phyloP scores from a whole-genome alignment of 1,140 invertebrate genomes.

The Carposina sasakii region DNA sequence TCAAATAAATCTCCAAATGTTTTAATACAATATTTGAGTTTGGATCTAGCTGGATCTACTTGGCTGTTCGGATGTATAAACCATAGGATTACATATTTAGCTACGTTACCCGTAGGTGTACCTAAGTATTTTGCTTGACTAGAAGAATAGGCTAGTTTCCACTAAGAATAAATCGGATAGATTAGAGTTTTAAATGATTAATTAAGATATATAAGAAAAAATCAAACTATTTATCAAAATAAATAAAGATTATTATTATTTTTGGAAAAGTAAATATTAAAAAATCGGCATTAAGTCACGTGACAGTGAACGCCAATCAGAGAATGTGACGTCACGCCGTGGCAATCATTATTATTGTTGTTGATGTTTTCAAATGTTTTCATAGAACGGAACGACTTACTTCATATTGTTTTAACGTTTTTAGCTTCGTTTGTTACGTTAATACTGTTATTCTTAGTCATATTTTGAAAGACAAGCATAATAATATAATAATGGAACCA shows the following conservation, averaged over 20 bases:
- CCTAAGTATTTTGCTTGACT: too few species aligned
- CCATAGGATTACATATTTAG: too few species aligned
- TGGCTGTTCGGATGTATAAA: too few species aligned
- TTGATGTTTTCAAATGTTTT: not conserved
- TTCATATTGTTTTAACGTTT: too few species aligned
- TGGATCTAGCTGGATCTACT: too few species aligned
- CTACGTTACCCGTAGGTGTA: too few species aligned
- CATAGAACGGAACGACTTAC: not conserved
- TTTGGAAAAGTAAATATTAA: not conserved
- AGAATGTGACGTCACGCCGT: slow-evolving; percentile 1
- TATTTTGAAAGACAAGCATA: not conserved
- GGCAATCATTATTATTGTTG: not conserved
- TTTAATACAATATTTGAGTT: too few species aligned
- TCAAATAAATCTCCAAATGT: too few species aligned
- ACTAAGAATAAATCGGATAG: not conserved
- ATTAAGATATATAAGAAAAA: slow-evolving; percentile 1
- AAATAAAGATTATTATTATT: slow-evolving; percentile 5
- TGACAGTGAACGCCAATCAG: slow-evolving; percentile 7
- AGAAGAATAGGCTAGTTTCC: slow-evolving; percentile 4
- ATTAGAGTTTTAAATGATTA: not conserved
- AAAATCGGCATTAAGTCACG: not conserved
- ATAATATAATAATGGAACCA: slow-evolving; percentile 1
- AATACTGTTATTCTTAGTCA: slow-evolving; percentile 1
- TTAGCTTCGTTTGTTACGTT: not conserved
- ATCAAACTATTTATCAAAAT: not conserved